phyloP scores from a whole-genome alignment of 2,888 invertebrate genomes.

The Teinopalpus imperialis region DNA sequence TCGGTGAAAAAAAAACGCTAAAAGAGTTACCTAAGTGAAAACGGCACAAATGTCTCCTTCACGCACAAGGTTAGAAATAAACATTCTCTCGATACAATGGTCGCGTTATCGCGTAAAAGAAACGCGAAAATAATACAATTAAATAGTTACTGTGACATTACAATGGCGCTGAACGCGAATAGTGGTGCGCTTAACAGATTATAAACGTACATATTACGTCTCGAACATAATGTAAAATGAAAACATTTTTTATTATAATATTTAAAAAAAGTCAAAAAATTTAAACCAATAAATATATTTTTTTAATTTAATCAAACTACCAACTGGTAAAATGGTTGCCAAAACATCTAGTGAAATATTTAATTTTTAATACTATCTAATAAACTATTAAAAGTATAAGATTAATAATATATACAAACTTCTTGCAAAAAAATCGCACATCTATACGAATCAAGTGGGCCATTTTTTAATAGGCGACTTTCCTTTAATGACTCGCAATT shows the following conservation, averaged over 20 bases:
- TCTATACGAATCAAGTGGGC: too few species aligned
- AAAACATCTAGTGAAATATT: too few species aligned
- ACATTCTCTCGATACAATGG: not conserved
- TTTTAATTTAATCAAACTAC: too few species aligned
- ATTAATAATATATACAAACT: too few species aligned
- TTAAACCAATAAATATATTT: too few species aligned
- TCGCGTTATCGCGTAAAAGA: not conserved
- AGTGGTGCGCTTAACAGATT: not conserved
- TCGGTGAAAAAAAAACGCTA: slow-evolving; percentile 32
- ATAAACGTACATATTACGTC: not conserved
- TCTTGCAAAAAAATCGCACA: too few species aligned
- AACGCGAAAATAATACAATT: not conserved
- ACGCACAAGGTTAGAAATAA: slow-evolving; percentile 17
- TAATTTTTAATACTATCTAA: too few species aligned
- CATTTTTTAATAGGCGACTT: too few species aligned
- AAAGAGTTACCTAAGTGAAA: slow-evolving; percentile 42
- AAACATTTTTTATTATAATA: not conserved
- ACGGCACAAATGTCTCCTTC: slow-evolving; percentile 12
- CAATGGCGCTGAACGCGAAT: not conserved
- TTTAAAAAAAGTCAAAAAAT: too few species aligned
- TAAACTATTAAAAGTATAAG: too few species aligned
- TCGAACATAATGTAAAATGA: not conserved
- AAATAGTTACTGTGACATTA: not conserved
- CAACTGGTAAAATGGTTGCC: too few species aligned
- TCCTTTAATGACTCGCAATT: too few species aligned